A percentile compares a stretch with the other conserved stretches of the same genome.
phyloP scores from a whole-genome alignment of 2,888 invertebrate species.

The Apodemia arnacis region DNA sequence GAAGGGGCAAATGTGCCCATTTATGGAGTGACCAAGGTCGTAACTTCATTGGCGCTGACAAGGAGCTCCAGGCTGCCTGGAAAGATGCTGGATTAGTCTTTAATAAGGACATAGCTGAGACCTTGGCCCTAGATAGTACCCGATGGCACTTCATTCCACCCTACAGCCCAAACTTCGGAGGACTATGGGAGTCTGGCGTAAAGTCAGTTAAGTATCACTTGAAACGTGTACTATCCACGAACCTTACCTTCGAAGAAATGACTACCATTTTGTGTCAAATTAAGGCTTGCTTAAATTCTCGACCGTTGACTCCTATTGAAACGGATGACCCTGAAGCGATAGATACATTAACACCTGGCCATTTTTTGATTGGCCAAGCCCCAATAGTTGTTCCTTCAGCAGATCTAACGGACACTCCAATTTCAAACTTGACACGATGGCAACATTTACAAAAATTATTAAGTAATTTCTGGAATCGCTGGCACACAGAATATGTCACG shows the following conservation, averaged over 20 bases:
- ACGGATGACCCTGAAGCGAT: not conserved
- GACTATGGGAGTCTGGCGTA: constrained; percentile 76
- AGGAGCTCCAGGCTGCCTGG: not conserved
- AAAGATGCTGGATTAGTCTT: not conserved
- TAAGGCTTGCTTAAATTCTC: constrained; percentile 70
- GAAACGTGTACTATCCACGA: constrained; percentile 41
- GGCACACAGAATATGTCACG: not conserved
- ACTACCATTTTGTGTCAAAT: constrained; percentile 64
- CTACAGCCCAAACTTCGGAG: constrained; percentile 70
- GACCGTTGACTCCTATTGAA: constrained; percentile 40
- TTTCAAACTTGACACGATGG: constrained; percentile 18
- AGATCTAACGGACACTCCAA: not conserved
- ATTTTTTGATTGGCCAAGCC: constrained; percentile 26
- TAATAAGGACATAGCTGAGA: not conserved
- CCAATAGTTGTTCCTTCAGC: not conserved
- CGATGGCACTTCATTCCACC: constrained; percentile 79
- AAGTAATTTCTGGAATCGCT: constrained; percentile 26
- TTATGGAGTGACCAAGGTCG: constrained; percentile 15
- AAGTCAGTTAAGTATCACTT: constrained; percentile 58
- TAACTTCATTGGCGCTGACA: not conserved
- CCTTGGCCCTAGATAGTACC: constrained; percentile 61
- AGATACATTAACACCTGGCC: constrained; percentile 7
- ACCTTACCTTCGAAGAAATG: constrained; percentile 67
- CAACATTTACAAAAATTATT: constrained; percentile 28
- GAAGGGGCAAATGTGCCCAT: constrained; percentile 36